Conservation (phyloP, 2,113 vertebrate species). For the Heteronetta atricapilla region DNA sequence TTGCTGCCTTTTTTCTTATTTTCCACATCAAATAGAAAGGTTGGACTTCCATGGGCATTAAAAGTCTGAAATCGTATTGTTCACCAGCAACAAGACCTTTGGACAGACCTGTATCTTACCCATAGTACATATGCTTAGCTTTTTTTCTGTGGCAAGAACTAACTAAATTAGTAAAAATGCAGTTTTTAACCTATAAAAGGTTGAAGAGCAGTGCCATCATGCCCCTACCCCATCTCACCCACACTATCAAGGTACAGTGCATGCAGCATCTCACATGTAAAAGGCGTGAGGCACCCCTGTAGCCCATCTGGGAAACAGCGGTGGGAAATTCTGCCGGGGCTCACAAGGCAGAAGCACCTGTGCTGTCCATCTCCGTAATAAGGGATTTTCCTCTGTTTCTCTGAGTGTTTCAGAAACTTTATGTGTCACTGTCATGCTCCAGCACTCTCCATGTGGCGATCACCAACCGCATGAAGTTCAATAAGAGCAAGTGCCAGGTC, state of each 20-base stretch:
- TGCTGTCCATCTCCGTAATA: neutral
- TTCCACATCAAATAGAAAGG: neutral
- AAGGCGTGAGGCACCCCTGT: neutral
- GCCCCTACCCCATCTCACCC: neutral
- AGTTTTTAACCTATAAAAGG: neutral
- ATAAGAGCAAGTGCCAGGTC: too few relatives aligned
- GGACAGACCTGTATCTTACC: neutral
- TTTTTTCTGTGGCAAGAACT: neutral
- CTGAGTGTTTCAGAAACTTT: neutral
- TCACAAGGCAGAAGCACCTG: neutral
- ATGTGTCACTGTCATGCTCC: neutral
- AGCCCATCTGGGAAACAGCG: accelerated
- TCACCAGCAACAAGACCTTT: neutral
- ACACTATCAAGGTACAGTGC: accelerated
- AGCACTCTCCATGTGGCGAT: neutral
- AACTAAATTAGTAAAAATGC: neutral
- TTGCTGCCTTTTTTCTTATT: neutral
- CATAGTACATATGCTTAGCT: neutral
- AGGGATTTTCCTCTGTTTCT: neutral
- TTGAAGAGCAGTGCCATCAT: neutral
- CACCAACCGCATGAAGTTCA: too few relatives aligned
- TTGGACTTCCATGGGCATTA: neutral
- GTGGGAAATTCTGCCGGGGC: accelerated
- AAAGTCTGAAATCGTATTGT: neutral
- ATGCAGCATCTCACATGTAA: neutral